These are phyloP conservation scores for Chironomus riparius DNA, from an alignment of 2,888 invertebrate species.

Conservation along the genomic window DNA sequence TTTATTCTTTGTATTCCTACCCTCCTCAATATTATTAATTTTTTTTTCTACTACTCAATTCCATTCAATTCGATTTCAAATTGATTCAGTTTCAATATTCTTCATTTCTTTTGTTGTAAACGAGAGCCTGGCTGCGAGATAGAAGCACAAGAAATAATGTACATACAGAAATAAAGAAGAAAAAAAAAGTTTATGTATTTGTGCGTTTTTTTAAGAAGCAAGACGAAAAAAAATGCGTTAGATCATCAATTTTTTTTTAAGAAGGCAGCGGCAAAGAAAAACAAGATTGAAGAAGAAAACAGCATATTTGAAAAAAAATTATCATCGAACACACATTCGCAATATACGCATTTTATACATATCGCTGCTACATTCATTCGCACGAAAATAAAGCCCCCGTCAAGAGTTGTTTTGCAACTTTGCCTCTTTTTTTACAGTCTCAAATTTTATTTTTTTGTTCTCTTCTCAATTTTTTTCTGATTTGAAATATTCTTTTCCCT, in stretches of 20 bases:
- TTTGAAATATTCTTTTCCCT: background rate
- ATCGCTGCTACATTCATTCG: background rate
- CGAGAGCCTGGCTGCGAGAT: background rate
- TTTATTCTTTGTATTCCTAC: background rate
- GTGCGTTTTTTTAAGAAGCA: background rate
- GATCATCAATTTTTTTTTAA: background rate
- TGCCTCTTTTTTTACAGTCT: background rate
- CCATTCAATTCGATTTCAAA: background rate
- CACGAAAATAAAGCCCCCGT: background rate
- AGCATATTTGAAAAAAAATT: background rate
- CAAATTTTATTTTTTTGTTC: too few species aligned
- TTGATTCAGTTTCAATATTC: background rate
- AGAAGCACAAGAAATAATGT: background rate
- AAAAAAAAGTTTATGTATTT: background rate
- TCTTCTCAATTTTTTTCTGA: background rate
- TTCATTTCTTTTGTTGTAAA: background rate
- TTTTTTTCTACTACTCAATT: background rate
- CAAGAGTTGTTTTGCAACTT: slow-evolving; percentile 20
- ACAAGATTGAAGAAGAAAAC: background rate
- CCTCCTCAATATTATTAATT: background rate
- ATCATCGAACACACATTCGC: background rate
- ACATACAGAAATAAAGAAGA: background rate
- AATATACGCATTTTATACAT: background rate
- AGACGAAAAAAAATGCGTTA: background rate
- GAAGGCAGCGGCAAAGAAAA: background rate